Evolutionary conservation across 2,797 vertebrate genomes (phyloP).

Genomic region (Sciurus vulgaris): DNA sequence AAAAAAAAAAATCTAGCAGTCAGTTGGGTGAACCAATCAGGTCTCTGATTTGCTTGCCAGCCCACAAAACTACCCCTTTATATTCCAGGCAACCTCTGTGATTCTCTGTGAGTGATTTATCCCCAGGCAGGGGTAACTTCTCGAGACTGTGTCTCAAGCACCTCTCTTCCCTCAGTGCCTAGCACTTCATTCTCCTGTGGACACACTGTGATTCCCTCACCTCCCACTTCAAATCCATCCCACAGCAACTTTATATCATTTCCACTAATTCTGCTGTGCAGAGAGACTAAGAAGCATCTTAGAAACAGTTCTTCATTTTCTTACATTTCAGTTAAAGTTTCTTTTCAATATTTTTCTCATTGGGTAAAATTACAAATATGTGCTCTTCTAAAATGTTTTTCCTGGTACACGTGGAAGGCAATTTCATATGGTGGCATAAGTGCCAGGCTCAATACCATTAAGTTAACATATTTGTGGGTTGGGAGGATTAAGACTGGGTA

Average conservation of each 20-base stretch:
- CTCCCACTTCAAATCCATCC: not conserved
- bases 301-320: not conserved
- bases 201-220: not conserved
- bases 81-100: not conserved
- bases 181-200: not conserved
- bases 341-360: conserved; percentile 24
- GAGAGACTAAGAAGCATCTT: not conserved
- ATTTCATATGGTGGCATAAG: not conserved
- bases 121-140: not conserved
- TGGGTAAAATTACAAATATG: not conserved
- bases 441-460: not conserved
- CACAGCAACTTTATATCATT: not conserved
- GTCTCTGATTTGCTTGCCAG: not conserved
- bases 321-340: conserved; percentile 5
- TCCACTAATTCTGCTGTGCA: not conserved
- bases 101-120: not conserved
- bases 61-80: not conserved
- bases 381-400: not conserved
- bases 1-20: conserved; percentile 86
- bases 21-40: conserved; percentile 85
- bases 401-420: not conserved
- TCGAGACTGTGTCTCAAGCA: not conserved
- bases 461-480: not conserved
- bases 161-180: not conserved
- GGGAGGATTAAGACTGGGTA: not conserved